Base-by-base conservation (phyloP, 2,113 vertebrate genomes). In the Mohoua ochrocephala region DNA sequence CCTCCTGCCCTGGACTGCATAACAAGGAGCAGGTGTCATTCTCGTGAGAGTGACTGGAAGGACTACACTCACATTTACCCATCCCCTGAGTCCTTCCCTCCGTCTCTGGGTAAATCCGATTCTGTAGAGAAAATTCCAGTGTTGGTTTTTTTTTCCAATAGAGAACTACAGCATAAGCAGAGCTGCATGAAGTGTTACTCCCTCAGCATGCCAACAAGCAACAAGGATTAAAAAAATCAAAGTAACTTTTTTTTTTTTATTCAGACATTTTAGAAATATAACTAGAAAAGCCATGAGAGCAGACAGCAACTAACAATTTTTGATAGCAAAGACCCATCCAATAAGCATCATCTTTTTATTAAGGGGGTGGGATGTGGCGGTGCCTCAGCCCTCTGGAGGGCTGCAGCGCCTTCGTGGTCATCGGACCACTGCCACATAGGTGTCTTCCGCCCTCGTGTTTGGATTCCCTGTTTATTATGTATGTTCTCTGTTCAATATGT, bases 11-110 rank as follows among this genome's bases (percentile, higher is more conserved):
- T 49, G 41, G 37, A 23, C 26, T 47, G 31, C 24, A 10, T 9
- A 77, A 18, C 8, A 52, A 41, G 18, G 37, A 73, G 1, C 7
- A 2, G 0, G 1, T 33, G 15, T 30, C 39, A 31, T 61, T 65
- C 26, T 91, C 11, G 14, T 45, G 20, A 45, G 13, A 2, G 1
- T 0, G 0, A 16, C 35, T 47, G 27, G 27, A 47, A 63, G 31
- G 35, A 28, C 61, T 53, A 3, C 0, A 0, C 24, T 31, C 17
- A 70, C 39, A 22, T 13, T 61, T 33, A 30, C 35, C 31, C 13
- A 67, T 12, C 2, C 12, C 5, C 10, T 18, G 7, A 45, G 24
- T 31, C 35, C 24, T 80, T 76, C 49, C 28, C 5, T 75, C 53
- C 2, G 0, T 26, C 41, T 84, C n/a, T 26, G 44, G 16, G 50